Evolutionary conservation across 2,888 invertebrate genomes (phyloP).

Genomic region (Acanthosoma haemorrhoidale): DNA sequence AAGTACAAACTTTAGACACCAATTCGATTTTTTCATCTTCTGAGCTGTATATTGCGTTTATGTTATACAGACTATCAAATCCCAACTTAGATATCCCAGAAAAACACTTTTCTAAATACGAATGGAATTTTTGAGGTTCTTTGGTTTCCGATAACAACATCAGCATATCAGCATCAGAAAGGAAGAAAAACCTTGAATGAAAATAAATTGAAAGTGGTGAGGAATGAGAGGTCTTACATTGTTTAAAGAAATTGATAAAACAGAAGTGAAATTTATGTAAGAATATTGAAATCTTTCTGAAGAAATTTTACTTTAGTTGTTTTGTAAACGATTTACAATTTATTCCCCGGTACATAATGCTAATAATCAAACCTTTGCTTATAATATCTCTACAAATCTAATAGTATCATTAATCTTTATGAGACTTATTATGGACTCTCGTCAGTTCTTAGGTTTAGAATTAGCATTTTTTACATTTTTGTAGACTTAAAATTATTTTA

Average conservation of each 20-base stretch:
- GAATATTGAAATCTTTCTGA: too few species aligned
- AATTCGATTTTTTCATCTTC: slow-evolving; percentile 67
- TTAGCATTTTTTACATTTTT: too few species aligned
- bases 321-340: too few species aligned
- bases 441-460: too few species aligned
- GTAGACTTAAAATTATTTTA: too few species aligned
- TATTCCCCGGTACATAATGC: too few species aligned
- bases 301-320: too few species aligned
- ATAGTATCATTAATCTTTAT: too few species aligned
- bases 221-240: not conserved
- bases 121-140: slow-evolving; percentile 76
- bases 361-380: too few species aligned
- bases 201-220: not conserved
- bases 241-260: not conserved
- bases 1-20: slow-evolving; percentile 58
- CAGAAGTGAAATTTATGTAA: too few species aligned
- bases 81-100: slow-evolving; percentile 73
- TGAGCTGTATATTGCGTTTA: slow-evolving; percentile 71
- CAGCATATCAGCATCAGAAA: slow-evolving; percentile 85
- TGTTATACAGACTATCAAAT: slow-evolving; percentile 66
- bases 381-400: too few species aligned
- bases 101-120: slow-evolving; percentile 81
- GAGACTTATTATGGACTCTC: too few species aligned
- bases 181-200: slow-evolving; percentile 69
- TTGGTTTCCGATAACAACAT: slow-evolving; percentile 86